Evolutionary conservation across 2,888 invertebrate species (phyloP).

Genomic region (Elgonia sp.): DNA sequence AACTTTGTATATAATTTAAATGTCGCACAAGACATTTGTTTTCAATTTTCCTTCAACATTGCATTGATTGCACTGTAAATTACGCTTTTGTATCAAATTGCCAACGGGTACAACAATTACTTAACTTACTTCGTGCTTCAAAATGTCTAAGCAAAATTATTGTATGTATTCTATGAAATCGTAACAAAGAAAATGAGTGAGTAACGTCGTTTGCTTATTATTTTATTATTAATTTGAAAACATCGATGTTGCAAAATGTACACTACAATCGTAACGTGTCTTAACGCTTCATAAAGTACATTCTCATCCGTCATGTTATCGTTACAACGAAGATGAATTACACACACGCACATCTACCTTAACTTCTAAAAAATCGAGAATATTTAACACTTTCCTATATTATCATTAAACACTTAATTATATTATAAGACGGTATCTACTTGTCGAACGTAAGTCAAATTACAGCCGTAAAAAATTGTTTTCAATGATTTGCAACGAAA

Average conservation of each 20-base stretch:
- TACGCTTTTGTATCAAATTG: conserved; percentile 35
- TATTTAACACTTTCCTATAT: conserved; percentile 64
- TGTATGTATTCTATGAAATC: conserved; percentile 34
- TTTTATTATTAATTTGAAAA: conserved; percentile 65
- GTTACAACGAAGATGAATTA: conserved; percentile 27
- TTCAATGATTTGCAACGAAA: conserved; percentile 32
- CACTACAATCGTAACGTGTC: conserved; percentile 55
- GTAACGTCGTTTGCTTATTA: conserved; percentile 46
- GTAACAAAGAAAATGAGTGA: conserved; percentile 48
- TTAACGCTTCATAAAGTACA: conserved; percentile 34
- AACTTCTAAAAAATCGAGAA: conserved; percentile 51
- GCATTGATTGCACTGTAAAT: neutral
- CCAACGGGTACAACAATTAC: conserved; percentile 56
- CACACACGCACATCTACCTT: conserved; percentile 42
- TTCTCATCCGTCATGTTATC: conserved; percentile 1
- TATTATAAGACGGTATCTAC: conserved; percentile 56
- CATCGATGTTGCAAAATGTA: conserved; percentile 65
- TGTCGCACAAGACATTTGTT: neutral
- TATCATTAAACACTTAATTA: conserved; percentile 58
- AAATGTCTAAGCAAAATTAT: conserved; percentile 45
- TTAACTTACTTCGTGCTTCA: conserved; percentile 52
- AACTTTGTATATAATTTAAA: neutral
- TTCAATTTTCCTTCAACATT: neutral
- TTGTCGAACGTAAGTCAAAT: conserved; percentile 33
- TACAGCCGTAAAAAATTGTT: conserved; percentile 28